Percentiles rank a stretch among this genome's conserved stretches.
Evolutionary conservation across 2,888 invertebrate species (phyloP).

Genomic region (Rhamnusium bicolor): DNA sequence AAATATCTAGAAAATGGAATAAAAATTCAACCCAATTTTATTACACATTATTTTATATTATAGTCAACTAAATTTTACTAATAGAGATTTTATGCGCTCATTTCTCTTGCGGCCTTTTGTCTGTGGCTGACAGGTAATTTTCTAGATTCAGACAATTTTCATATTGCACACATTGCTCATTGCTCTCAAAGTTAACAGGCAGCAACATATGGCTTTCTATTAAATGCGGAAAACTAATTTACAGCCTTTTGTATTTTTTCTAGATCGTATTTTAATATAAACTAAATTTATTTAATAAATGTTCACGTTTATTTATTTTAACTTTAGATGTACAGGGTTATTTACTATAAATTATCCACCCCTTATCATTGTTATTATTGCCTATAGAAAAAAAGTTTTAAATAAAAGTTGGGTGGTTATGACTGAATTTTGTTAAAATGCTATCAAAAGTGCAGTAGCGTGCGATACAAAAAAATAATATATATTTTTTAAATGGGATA

Average conservation of each 20-base stretch:
- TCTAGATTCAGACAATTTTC: conserved; percentile 34
- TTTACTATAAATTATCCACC: too few species aligned
- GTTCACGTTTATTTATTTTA: too few species aligned
- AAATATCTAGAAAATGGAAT: background rate
- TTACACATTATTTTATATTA: conserved; percentile 26
- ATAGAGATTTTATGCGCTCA: conserved; percentile 23
- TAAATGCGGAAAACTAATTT: conserved; percentile 20
- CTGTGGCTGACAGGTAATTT: conserved; percentile 33
- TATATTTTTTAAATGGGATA: too few species aligned
- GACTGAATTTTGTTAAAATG: too few species aligned
- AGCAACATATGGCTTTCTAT: conserved; percentile 8
- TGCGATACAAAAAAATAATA: too few species aligned
- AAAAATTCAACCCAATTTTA: conserved; percentile 11
- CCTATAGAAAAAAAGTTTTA: too few species aligned
- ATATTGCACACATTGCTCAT: conserved; percentile 30
- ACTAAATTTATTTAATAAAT: conserved; percentile 4
- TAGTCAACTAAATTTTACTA: conserved; percentile 16
- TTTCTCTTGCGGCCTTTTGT: conserved; percentile 31
- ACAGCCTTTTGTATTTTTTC: conserved; percentile 23
- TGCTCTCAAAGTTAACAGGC: conserved; percentile 8
- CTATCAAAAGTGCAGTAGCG: too few species aligned
- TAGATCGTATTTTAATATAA: background rate
- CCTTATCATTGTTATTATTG: too few species aligned
- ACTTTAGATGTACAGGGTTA: too few species aligned
- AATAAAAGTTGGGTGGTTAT: too few species aligned